Base-by-base conservation (phyloP, 2,888 invertebrate genomes). In the Drosophila demipolita region DNA sequence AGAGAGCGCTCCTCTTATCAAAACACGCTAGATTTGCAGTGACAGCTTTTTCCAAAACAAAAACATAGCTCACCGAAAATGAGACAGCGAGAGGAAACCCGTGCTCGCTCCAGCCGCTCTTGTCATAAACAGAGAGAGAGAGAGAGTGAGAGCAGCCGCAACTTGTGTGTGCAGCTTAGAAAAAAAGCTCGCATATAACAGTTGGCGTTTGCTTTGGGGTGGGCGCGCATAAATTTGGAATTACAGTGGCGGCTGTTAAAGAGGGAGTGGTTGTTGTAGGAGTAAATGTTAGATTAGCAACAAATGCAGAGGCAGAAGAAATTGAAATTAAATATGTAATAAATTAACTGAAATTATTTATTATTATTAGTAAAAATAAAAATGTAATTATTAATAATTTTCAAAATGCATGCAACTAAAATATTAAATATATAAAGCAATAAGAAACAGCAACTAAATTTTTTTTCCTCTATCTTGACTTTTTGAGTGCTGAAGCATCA, bases 41-140 rank as follows among this genome's bases (percentile, higher is more conserved):
- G 32, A n/a, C 73, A 78, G 71, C 73, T 66, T 68, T 76, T 66
- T 55, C 48, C 48, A 80, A 82, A 80, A 80, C 83, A 82, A 80
- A 80, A 83, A 86, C 81, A 86, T 76, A 72, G 50, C 68, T 26
- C 66, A 52, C 57, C 33, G 60, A 62, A 58, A 68, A 61, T 42
- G 66, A 63, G 58, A 82, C 33, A 66, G 79, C 67, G 53, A 48
- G 66, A 66, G 75, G 54, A 62, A 77, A n/a, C 55, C 36, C 36
- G 23, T 42, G 36, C 36, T 64, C 32, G 53, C 26, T 49, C 23
- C 26, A 65, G 66, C 26, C 45, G 64, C 66, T 66, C 52, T 61
- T 20, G 45, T 12, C 23, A 8, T 15, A 45, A 17, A 45, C 4
- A 45, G 23, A 23, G 42, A 11, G 42, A 42, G 11, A 5, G 36